Conservation (phyloP, 2,797 vertebrate genomes). For the Brachymystax lenok region DNA sequence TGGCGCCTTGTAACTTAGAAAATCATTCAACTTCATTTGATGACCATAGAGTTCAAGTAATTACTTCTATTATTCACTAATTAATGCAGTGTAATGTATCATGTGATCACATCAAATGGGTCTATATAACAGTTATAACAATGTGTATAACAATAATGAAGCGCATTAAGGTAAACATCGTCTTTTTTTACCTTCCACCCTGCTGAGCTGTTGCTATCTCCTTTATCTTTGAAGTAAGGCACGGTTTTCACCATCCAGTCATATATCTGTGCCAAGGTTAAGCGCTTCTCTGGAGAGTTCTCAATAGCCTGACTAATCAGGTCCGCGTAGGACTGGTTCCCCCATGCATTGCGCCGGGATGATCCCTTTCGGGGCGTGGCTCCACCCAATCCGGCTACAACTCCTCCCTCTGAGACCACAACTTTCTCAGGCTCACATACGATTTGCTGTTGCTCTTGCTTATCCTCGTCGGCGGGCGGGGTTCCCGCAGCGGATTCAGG, state of each 20-base stretch:
- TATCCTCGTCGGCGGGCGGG: conserved; percentile 81
- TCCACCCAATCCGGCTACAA: conserved; percentile 69
- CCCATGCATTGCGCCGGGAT: conserved; percentile 95
- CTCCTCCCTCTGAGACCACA: conserved; percentile 65
- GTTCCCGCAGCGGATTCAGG: conserved; percentile 77
- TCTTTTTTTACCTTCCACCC: conserved; percentile 90
- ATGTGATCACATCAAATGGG: neutral
- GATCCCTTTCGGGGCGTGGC: conserved; percentile 87
- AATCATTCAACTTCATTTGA: neutral
- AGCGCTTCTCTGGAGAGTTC: conserved; percentile 93
- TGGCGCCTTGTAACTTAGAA: neutral
- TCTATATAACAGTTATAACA: conserved; percentile 1
- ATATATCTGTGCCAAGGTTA: conserved; percentile 97
- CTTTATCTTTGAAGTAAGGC: conserved; percentile 98
- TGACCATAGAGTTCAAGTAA: neutral
- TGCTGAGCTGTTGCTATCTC: conserved; percentile 97
- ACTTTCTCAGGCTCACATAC: conserved; percentile 75
- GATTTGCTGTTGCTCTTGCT: conserved; percentile 75
- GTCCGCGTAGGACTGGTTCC: conserved; percentile 97
- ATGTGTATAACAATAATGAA: neutral
- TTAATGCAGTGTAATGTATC: neutral
- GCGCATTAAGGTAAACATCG: neutral
- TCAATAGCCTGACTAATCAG: conserved; percentile 97
- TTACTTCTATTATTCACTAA: neutral
- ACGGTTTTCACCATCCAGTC: conserved; percentile 99